Base-by-base conservation (phyloP, 2,888 invertebrate genomes). In the Stenichneumon culpator region DNA sequence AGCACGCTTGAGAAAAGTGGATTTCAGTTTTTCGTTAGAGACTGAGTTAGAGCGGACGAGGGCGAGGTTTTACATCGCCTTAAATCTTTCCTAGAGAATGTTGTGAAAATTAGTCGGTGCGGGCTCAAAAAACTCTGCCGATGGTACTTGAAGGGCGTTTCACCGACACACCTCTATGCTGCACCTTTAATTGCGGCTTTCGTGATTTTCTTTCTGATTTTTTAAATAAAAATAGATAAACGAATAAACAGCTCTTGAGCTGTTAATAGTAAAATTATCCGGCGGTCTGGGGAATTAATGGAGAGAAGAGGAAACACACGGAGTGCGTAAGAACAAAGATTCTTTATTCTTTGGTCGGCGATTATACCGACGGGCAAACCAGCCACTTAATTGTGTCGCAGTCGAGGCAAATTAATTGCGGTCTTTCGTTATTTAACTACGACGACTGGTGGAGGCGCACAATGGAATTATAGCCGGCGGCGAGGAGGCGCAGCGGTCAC, bases 371-470 rank as follows among this genome's bases (percentile, higher is more conserved):
- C 57, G 57, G 32, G 28, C 6, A 63, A n/a, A 16, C 60, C 32
- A 63, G 14, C 60, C 68, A 14, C 63, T 73, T 74, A 84, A 84
- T 74, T 74, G 74, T 84, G 74, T 70, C 82, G 63, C 78, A 39
- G 68, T 63, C 25, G 47, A 52, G 16, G 70, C 36, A 74, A 78
- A 84, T 84, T 82, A 74, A 82, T 84, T 73, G 80, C 57, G 52
- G 77, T 81, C 78, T 69, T 52, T 68, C 52, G 16, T 81, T 77
- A 57, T 19, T 75, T 54, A 73, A 78, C 68, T 32, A 36, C 52
- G 65, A 75, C 77, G 65, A 75, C 60, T 28, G 32, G 52, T 22
- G 19, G 32, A 16, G 7, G 25, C 32, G 52, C 65, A 84, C 82
- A 79, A 82, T 79, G 65, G 65, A 82, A 84, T 82, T 79, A 63